Evolutionary conservation across 2,113 vertebrate genomes (phyloP).

Genomic region (Cygnus buccinator): DNA sequence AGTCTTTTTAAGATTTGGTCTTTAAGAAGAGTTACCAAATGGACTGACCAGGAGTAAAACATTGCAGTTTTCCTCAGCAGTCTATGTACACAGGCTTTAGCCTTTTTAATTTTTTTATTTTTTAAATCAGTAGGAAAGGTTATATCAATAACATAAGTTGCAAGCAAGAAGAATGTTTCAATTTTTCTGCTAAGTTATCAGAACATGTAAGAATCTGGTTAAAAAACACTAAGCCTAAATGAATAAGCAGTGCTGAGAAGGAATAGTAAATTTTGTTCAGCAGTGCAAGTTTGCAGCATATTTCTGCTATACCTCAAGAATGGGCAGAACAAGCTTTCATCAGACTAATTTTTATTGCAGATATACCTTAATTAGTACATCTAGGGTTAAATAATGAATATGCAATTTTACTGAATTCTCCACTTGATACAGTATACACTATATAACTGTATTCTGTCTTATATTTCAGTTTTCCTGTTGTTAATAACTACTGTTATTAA

Average conservation of each 20-base stretch:
- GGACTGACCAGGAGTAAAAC: background rate
- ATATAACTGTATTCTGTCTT: fast-evolving
- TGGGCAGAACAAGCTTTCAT: background rate
- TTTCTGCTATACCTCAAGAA: background rate
- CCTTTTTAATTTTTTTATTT: background rate
- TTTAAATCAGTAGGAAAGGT: fast-evolving
- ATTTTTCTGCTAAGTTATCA: background rate
- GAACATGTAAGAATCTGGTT: background rate
- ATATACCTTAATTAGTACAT: background rate
- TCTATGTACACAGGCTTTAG: background rate
- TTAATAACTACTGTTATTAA: background rate
- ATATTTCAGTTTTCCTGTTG: background rate
- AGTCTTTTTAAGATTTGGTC: background rate
- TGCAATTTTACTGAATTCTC: background rate
- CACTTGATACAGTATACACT: background rate
- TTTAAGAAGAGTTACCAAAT: background rate
- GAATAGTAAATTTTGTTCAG: background rate
- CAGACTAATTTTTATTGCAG: background rate
- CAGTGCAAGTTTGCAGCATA: background rate
- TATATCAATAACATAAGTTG: background rate
- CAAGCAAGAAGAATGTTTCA: background rate
- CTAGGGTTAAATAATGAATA: background rate
- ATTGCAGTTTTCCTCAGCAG: background rate
- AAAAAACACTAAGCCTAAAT: background rate
- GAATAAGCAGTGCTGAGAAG: background rate